phyloP scores from a whole-genome alignment of 2,888 invertebrate genomes.

The Leptinotarsa juncta region DNA sequence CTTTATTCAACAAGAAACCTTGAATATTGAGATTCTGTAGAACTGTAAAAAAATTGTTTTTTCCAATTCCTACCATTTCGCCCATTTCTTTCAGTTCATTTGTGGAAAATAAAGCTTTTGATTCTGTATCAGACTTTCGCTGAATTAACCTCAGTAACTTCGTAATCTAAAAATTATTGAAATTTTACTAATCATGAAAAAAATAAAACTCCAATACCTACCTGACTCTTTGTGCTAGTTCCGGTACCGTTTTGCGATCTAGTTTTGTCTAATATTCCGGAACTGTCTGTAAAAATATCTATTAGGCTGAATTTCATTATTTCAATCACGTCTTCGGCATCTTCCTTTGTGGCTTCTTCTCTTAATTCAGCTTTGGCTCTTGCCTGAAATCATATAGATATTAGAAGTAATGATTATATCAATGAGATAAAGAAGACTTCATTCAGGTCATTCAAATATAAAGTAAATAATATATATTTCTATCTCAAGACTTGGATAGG shows the following conservation, averaged over 20 bases:
- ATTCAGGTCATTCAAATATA: background rate
- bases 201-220: conserved; percentile 50
- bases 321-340: conserved; percentile 88
- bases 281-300: conserved; percentile 81
- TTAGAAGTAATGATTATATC: too few relatives aligned
- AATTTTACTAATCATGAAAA: background rate
- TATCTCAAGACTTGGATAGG: too few relatives aligned
- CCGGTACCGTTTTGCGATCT: conserved; percentile 80
- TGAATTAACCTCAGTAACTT: conserved; percentile 79
- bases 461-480: too few relatives aligned
- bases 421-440: background rate
- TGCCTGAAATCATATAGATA: conserved; percentile 69
- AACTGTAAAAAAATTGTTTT: conserved; percentile 75
- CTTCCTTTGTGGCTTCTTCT: conserved; percentile 80
- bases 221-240: conserved; percentile 77
- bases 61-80: conserved; percentile 72
- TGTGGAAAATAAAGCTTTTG: conserved; percentile 79
- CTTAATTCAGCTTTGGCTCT: conserved; percentile 89
- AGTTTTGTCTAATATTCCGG: conserved; percentile 74
- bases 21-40: conserved; percentile 85
- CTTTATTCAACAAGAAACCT: conserved; percentile 87
- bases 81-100: conserved; percentile 83
- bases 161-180: conserved; percentile 71
- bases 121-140: conserved; percentile 72
- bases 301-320: conserved; percentile 84